Percentiles rank a stretch among this genome's conserved stretches.
These are phyloP conservation scores for Apistogramma diplotaenia DNA, from an alignment of 2,113 vertebrate genomes.

Conservation along the genomic window DNA sequence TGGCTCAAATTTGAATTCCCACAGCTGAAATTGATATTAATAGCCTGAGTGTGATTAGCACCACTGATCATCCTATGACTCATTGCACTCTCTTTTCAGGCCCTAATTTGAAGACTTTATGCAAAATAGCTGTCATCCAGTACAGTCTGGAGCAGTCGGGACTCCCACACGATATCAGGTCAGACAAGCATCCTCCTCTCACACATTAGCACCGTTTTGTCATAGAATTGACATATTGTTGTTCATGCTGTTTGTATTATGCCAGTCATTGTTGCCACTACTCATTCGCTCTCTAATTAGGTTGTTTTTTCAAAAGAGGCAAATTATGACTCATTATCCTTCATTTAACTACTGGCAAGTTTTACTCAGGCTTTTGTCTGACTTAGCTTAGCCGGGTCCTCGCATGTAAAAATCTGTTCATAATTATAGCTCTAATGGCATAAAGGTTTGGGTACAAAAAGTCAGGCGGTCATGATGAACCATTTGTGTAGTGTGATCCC, in stretches of 20 bases:
- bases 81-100: slow-evolving; percentile 73
- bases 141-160: slow-evolving; percentile 96
- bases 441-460: neutral
- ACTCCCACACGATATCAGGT: slow-evolving; percentile 98
- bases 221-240: slow-evolving; percentile 24
- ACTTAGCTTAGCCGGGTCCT: neutral
- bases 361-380: slow-evolving; percentile 20
- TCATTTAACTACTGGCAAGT: slow-evolving; percentile 21
- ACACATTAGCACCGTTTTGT: slow-evolving; percentile 18
- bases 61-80: slow-evolving; percentile 25
- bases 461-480: neutral
- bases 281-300: slow-evolving; percentile 8
- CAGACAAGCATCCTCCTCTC: slow-evolving; percentile 44
- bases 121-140: slow-evolving; percentile 97
- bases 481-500: neutral
- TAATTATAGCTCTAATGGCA: slow-evolving; percentile 2
- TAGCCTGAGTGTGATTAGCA: slow-evolving; percentile 9
- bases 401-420: neutral
- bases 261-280: slow-evolving; percentile 8
- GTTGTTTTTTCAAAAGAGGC: slow-evolving; percentile 22
- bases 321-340: slow-evolving; percentile 51
- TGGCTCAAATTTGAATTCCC: slow-evolving; percentile 25
- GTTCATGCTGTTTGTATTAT: slow-evolving; percentile 22
- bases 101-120: slow-evolving; percentile 97
- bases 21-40: slow-evolving; percentile 35